These are phyloP conservation scores for Telmatherina bonti DNA, from an alignment of 2,797 vertebrate species.

Conservation along the genomic window DNA sequence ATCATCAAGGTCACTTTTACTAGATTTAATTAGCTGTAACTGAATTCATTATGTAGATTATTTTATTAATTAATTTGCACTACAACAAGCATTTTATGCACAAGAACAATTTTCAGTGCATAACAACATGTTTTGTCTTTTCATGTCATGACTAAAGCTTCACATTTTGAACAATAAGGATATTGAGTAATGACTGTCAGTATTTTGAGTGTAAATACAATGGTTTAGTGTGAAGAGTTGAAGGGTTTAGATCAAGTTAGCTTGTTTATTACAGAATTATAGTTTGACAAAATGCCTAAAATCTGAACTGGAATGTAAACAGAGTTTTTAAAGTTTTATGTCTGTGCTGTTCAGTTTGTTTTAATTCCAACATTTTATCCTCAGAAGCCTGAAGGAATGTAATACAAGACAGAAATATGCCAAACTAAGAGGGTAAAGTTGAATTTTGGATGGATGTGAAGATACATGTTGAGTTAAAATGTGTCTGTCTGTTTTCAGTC, in stretches of 20 bases:
- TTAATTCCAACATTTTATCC: no score
- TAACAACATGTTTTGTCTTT: no score
- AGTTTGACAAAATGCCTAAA: not conserved
- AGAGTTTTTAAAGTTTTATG: not conserved
- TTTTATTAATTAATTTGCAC: not conserved
- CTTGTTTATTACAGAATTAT: not conserved
- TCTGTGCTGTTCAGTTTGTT: not conserved
- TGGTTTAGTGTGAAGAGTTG: not conserved
- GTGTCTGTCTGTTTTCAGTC: not conserved
- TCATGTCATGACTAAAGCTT: not conserved
- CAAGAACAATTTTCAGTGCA: not conserved
- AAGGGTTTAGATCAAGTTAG: not conserved
- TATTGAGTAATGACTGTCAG: not conserved
- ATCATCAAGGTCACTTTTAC: not conserved
- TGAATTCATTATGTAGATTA: not conserved
- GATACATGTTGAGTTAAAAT: no score
- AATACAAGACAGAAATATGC: not conserved
- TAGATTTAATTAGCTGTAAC: not conserved
- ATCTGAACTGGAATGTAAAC: not conserved
- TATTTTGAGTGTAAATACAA: not conserved
- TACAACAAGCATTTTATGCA: not conserved
- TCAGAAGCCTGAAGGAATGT: not conserved
- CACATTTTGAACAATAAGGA: not conserved
- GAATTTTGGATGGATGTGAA: not conserved
- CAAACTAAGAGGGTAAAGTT: not conserved